phyloP scores from a whole-genome alignment of 2,797 vertebrate species.

The Fundulus diaphanus region DNA sequence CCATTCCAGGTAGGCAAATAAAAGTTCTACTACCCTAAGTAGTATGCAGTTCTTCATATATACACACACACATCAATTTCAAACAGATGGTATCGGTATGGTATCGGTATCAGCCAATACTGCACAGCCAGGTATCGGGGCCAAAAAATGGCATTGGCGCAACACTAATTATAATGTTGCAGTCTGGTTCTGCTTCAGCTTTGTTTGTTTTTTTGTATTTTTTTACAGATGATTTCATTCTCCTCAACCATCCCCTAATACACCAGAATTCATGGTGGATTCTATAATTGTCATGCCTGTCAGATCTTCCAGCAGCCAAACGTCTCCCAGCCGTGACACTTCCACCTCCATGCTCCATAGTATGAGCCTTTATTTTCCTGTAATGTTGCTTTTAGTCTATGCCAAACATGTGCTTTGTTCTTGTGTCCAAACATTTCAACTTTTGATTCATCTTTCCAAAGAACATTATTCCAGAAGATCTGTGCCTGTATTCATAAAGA shows the following conservation, averaged over 20 bases:
- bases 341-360: neutral
- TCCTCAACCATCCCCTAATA: neutral
- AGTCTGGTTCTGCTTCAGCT: neutral
- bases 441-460: neutral
- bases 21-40: no score
- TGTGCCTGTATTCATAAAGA: no score
- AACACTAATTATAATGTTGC: no score
- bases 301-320: neutral
- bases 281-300: neutral
- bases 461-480: neutral
- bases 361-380: neutral
- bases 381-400: neutral
- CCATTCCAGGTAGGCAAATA: no score
- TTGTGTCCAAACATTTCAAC: neutral
- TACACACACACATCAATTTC: no score
- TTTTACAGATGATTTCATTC: neutral
- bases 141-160: no score
- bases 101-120: no score
- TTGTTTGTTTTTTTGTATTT: neutral
- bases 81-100: no score
- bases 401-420: neutral
- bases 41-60: no score
- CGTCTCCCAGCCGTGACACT: no score
- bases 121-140: no score
- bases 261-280: neutral